These are phyloP conservation scores for Dryococelus australis DNA, from an alignment of 2,888 invertebrate genomes.

Conservation along the genomic window DNA sequence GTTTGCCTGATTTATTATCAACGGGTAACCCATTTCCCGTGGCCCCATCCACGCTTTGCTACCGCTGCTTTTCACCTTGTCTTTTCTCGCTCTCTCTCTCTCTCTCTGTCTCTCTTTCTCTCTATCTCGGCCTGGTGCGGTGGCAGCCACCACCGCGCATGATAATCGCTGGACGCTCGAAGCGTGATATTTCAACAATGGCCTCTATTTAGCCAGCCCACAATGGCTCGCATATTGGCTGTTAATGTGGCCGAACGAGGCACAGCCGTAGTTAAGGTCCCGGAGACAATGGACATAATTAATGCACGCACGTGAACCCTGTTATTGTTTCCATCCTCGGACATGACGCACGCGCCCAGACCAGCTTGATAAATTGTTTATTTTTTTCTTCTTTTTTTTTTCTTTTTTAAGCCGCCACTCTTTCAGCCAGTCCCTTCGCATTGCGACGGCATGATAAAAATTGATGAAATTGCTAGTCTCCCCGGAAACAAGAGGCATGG, in stretches of 20 bases:
- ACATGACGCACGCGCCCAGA: background rate
- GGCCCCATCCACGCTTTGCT: background rate
- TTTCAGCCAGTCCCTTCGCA: background rate
- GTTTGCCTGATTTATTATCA: constrained; percentile 1
- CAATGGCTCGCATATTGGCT: constrained; percentile 25
- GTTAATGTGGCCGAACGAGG: constrained; percentile 24
- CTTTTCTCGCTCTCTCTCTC: background rate
- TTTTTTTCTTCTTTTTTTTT: no score
- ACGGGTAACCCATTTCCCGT: background rate
- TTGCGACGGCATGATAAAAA: background rate
- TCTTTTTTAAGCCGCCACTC: background rate
- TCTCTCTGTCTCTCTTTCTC: background rate
- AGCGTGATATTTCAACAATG: constrained; percentile 20
- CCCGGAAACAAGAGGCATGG: background rate
- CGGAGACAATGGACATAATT: constrained; percentile 26
- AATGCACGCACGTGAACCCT: constrained; percentile 18
- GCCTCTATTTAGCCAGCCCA: constrained; percentile 19
- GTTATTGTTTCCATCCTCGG: constrained; percentile 21
- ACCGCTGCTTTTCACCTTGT: background rate
- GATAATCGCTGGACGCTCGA: background rate
- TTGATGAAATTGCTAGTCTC: background rate
- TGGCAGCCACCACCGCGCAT: no score
- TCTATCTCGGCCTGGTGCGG: background rate
- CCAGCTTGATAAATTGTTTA: constrained; percentile 7
- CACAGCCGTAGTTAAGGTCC: background rate